Evolutionary conservation across 2,113 vertebrate genomes (phyloP).

Genomic region (Tringa solitaria): DNA sequence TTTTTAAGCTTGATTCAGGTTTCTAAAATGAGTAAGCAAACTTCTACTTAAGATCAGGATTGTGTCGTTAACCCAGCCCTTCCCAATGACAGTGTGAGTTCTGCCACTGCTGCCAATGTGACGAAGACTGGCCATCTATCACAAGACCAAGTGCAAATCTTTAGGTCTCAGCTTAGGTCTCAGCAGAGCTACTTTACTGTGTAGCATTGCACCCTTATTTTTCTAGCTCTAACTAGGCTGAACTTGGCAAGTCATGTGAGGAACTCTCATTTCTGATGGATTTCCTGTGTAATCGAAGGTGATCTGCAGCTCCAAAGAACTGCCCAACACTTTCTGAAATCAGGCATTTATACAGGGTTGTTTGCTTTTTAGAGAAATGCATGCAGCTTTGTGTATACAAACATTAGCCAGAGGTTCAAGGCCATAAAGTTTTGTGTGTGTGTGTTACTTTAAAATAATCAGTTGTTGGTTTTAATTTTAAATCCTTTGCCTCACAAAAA

Average conservation of each 20-base stretch:
- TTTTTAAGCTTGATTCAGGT: background rate
- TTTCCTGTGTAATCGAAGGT: background rate
- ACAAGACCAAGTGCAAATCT: background rate
- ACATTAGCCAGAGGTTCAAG: background rate
- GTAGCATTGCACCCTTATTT: background rate
- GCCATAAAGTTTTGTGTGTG: background rate
- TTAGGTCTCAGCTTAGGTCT: background rate
- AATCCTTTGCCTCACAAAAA: background rate
- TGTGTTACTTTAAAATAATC: background rate
- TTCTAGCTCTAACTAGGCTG: background rate
- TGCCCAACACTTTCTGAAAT: background rate
- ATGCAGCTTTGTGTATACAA: background rate
- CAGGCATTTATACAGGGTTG: background rate
- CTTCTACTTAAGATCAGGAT: background rate
- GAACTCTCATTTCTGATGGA: background rate
- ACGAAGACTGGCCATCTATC: background rate
- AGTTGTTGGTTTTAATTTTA: background rate
- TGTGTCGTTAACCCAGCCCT: background rate
- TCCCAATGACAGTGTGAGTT: background rate
- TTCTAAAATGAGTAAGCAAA: background rate
- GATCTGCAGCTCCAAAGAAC: background rate
- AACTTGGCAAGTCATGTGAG: background rate
- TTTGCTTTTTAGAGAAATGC: background rate
- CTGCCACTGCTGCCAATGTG: background rate
- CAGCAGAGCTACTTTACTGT: background rate